These are phyloP conservation scores for Ormyrus pomaceus DNA, from an alignment of 2,888 invertebrate species.

Conservation along the genomic window DNA sequence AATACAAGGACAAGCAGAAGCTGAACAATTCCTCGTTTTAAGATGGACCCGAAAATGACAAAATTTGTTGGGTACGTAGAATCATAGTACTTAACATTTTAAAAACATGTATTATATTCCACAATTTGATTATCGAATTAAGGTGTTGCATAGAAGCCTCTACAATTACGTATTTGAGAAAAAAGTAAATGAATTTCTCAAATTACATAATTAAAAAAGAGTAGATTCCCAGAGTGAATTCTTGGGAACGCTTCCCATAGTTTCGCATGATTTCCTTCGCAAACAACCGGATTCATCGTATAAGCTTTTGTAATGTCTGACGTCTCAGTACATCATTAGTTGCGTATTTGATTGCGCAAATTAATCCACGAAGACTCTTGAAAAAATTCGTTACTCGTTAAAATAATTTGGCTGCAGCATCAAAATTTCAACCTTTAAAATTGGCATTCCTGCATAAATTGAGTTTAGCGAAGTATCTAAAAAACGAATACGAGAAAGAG, in stretches of 20 bases:
- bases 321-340: no score
- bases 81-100: not conserved
- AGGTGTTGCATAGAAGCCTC: no score
- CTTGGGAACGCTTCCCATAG: constrained; percentile 33
- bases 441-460: not conserved
- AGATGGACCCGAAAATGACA: constrained; percentile 22
- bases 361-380: no score
- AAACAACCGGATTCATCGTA: constrained; percentile 18
- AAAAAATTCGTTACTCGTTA: no score
- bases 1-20: constrained; percentile 31
- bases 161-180: no score
- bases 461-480: not conserved
- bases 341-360: no score
- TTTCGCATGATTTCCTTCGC: constrained; percentile 31
- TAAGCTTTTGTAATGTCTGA: no score
- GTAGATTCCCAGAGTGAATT: constrained; percentile 24
- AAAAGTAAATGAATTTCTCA: not conserved
- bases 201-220: constrained; percentile 29
- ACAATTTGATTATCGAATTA: no score
- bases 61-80: constrained; percentile 24
- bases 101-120: not conserved
- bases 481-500: no score
- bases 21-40: constrained; percentile 18
- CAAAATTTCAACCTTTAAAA: not conserved
- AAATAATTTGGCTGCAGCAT: no score